Conservation (phyloP, 2,888 invertebrate genomes). For the Tiliacea citrago region DNA sequence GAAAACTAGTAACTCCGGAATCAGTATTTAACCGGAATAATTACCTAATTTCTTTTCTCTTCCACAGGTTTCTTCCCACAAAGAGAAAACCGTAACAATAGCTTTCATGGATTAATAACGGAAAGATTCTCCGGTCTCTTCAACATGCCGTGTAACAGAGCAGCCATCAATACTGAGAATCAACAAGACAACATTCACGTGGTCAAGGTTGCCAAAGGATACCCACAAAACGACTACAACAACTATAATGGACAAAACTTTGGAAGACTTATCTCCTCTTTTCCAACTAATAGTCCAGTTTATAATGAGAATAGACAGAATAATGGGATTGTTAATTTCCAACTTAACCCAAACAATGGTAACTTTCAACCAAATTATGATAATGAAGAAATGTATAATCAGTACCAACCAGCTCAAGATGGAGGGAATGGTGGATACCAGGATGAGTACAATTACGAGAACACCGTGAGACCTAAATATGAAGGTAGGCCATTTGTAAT, state of each 20-base stretch:
- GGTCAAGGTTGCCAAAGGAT: not conserved
- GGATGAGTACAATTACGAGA: slow-evolving; percentile 33
- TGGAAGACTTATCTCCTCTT: slow-evolving; percentile 33
- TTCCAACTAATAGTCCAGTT: slow-evolving; percentile 25
- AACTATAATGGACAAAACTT: slow-evolving; percentile 41
- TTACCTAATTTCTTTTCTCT: slow-evolving; percentile 9
- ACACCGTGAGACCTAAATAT: slow-evolving; percentile 27
- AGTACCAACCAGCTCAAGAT: slow-evolving; percentile 26
- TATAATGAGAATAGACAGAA: slow-evolving; percentile 29
- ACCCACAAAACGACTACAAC: slow-evolving; percentile 28
- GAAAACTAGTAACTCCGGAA: not conserved
- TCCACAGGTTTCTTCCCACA: slow-evolving; percentile 28
- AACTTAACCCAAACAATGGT: slow-evolving; percentile 16
- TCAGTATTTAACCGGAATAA: not conserved
- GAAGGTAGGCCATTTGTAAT: slow-evolving; percentile 41
- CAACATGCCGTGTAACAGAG: too few species aligned
- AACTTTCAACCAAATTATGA: slow-evolving; percentile 19
- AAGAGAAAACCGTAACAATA: too few species aligned
- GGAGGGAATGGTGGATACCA: slow-evolving; percentile 9
- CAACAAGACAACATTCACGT: too few species aligned
- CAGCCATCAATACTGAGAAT: too few species aligned
- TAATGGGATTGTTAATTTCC: slow-evolving; percentile 50
- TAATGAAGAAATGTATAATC: slow-evolving; percentile 11
- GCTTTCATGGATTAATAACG: too few species aligned
- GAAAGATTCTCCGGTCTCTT: too few species aligned